Evolutionary conservation across 1,140 invertebrate species (phyloP).

Genomic region (Pogonomyrmex barbatus): DNA sequence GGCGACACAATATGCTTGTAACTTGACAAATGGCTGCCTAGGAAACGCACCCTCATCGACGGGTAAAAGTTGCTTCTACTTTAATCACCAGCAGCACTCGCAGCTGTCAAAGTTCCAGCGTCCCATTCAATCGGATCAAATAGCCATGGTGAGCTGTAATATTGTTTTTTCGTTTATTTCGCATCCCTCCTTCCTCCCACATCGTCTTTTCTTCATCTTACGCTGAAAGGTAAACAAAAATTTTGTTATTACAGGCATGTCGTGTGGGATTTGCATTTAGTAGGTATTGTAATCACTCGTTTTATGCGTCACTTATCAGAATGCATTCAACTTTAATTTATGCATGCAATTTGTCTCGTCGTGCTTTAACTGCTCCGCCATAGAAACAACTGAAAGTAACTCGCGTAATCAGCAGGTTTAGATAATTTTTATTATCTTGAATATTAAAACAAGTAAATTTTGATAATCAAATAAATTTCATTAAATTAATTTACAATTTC

Average conservation of each 20-base stretch:
- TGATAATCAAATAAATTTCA: not conserved
- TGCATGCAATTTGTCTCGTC: not conserved
- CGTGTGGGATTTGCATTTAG: slow-evolving; percentile 84
- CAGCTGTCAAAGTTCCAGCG: slow-evolving; percentile 79
- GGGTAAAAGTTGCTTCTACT: slow-evolving; percentile 82
- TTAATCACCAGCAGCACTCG: slow-evolving; percentile 75
- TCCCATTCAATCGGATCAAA: slow-evolving; percentile 81
- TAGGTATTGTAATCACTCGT: slow-evolving; percentile 82
- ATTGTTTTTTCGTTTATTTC: not conserved
- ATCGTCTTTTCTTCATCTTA: not conserved
- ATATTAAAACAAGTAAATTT: not conserved
- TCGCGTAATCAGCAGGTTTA: not conserved
- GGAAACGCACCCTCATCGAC: slow-evolving; percentile 74
- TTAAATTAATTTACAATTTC: not conserved
- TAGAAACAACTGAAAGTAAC: not conserved
- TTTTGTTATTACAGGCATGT: slow-evolving; percentile 84
- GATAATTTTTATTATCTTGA: not conserved
- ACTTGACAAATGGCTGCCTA: slow-evolving; percentile 74
- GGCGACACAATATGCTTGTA: slow-evolving; percentile 78
- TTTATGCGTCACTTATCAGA: slow-evolving; percentile 10
- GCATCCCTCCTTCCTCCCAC: not conserved
- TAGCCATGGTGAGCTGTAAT: slow-evolving; percentile 77
- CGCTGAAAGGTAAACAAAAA: slow-evolving; percentile 62
- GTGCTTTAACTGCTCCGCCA: not conserved
- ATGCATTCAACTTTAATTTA: slow-evolving; percentile 17